Base-by-base conservation (phyloP, 2,113 vertebrate genomes). In the Echinops telfairi region DNA sequence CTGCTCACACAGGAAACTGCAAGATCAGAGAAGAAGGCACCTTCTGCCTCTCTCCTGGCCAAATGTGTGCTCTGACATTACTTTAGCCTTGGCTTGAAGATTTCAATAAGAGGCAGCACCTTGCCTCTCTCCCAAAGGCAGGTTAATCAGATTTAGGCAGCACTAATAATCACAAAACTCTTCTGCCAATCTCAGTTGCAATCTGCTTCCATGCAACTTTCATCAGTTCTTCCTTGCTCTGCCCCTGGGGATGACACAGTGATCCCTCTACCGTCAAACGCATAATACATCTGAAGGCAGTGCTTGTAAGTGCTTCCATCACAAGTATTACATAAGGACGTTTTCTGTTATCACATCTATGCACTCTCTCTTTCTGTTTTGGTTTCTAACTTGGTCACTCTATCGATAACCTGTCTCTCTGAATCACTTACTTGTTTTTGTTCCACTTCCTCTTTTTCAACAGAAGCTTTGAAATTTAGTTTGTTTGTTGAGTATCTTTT, bases 361-460 rank as follows among this genome's bases (percentile, higher is more conserved):
- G 16, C 57, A 70, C 27, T 60, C 6, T 33, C 6, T 33, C 43
- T 58, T 0, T 90, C 31, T 33, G 1, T 2, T 80, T 73, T 80
- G 89, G 47, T 91, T 83, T 53, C 12, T 31, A 77, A 43, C 43
- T 19, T 83, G 84, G 36, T 14, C n/a, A 82, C 88, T 87, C 66
- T 73, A 60, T 82, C 36, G 68, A 64, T 66, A 84, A 84, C 23
- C 57, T 82, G 31, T 25, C 57, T 91, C 17, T 2, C 20, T 78
- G 33, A 71, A 36, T 66, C 6, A 58, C 1, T 87, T 58, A 33
- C 47, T 89, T 29, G 70, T 77, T 95, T 81, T 68, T 77, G 77
- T 40, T 84, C 40, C 5, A 60, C 1, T 78, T 64, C 25, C 10
- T 17, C 68, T 88, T 40, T 58, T 4, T 86, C 58, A 8, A 5